These are phyloP conservation scores for Eueides isabella DNA, from an alignment of 1,140 invertebrate species.

Conservation along the genomic window DNA sequence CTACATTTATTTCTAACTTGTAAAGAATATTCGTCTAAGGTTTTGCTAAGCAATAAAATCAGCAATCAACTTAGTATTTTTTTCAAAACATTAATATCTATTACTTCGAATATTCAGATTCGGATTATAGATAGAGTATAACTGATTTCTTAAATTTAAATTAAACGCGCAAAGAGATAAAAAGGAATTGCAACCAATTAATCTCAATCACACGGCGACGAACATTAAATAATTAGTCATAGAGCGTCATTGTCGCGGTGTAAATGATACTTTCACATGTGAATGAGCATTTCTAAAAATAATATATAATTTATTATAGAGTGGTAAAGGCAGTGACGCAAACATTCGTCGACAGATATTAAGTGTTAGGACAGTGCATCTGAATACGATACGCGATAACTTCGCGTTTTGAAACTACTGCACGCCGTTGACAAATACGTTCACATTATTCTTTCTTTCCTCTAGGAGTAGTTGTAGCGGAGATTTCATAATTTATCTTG, in stretches of 20 bases:
- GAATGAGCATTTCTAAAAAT: slow-evolving; percentile 78
- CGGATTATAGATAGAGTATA: background rate
- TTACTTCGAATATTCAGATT: background rate
- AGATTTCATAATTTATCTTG: background rate
- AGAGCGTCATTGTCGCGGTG: slow-evolving; percentile 59
- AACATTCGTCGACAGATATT: slow-evolving; percentile 78
- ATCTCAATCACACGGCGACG: slow-evolving; percentile 58
- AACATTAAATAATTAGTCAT: slow-evolving; percentile 68
- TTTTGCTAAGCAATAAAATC: background rate
- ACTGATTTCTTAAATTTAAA: background rate
- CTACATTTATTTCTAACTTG: no score
- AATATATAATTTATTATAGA: slow-evolving; percentile 76
- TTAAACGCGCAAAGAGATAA: slow-evolving; percentile 31
- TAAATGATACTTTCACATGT: slow-evolving; percentile 65
- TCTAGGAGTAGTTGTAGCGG: background rate
- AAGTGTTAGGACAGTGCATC: slow-evolving; percentile 69
- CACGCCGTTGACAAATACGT: slow-evolving; percentile 62
- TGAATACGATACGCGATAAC: slow-evolving; percentile 62
- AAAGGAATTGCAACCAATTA: slow-evolving; percentile 50
- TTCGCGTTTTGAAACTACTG: slow-evolving; percentile 55
- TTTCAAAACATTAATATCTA: background rate
- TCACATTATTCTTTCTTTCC: slow-evolving; percentile 49
- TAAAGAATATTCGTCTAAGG: background rate
- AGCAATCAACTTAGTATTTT: background rate
- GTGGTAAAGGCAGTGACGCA: slow-evolving; percentile 71